Conservation (phyloP, 2,113 vertebrate genomes). For the Spilogale gracilis region DNA sequence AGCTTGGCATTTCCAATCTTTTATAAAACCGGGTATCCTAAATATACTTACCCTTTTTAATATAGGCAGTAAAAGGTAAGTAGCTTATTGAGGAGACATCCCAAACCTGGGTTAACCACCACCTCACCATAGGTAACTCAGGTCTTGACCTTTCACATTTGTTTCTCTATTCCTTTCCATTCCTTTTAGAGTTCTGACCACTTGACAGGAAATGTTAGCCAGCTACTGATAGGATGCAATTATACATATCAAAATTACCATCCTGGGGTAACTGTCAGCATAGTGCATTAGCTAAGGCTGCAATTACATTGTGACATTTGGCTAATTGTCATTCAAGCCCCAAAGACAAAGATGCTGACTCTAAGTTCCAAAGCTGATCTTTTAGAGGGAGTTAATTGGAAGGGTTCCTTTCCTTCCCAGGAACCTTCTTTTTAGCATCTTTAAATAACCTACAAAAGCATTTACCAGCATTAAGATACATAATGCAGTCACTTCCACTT, state of each 20-base stretch:
- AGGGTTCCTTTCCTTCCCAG: constrained; percentile 36
- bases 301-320: constrained; percentile 64
- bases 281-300: constrained; percentile 19
- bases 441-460: constrained; percentile 35
- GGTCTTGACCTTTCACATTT: neutral
- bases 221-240: neutral
- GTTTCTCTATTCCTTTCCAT: neutral
- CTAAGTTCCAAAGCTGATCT: constrained; percentile 43
- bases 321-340: constrained; percentile 56
- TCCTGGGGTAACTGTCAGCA: neutral
- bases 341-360: constrained; percentile 65
- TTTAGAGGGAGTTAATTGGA: constrained; percentile 18
- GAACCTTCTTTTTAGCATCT: constrained; percentile 52
- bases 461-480: constrained; percentile 19
- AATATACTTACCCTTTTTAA: neutral
- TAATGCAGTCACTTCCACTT: constrained; percentile 59
- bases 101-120: neutral
- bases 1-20: neutral
- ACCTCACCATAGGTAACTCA: neutral
- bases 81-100: neutral
- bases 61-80: neutral
- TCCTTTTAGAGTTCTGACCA: neutral
- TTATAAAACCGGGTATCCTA: neutral
- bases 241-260: constrained; percentile 10
- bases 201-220: neutral